phyloP scores from a whole-genome alignment of 2,113 vertebrate genomes.

The Rhinichthys klamathensis region DNA sequence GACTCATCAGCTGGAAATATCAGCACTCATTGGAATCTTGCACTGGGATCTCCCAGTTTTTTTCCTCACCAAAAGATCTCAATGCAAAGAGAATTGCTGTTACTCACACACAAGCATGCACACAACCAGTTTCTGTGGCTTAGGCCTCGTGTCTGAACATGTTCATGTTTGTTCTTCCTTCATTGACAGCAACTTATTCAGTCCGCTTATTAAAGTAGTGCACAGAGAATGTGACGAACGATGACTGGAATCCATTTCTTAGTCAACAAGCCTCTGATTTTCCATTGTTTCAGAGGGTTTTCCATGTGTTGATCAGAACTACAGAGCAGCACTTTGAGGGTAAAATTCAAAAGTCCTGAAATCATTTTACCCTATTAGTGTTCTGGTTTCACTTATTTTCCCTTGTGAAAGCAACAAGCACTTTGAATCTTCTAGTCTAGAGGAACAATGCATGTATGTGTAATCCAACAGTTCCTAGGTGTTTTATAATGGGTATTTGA shows the following conservation, averaged over 20 bases:
- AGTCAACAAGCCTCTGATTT: neutral
- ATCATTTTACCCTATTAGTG: neutral
- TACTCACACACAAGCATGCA: neutral
- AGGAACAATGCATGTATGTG: neutral
- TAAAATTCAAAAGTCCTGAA: neutral
- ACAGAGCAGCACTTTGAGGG: neutral
- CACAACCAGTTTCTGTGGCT: neutral
- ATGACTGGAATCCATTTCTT: neutral
- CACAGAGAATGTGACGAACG: neutral
- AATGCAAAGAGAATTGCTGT: neutral
- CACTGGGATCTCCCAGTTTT: neutral
- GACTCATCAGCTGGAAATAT: neutral
- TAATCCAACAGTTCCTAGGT: neutral
- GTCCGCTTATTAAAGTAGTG: neutral
- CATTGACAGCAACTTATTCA: neutral
- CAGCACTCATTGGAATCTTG: neutral
- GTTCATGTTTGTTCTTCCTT: neutral
- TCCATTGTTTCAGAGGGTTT: constrained; percentile 15
- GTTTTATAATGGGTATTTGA: neutral
- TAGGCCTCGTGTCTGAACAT: neutral
- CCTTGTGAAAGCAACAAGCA: neutral
- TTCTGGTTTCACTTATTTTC: constrained; percentile 16
- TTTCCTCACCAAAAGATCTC: neutral
- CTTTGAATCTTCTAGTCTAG: neutral
- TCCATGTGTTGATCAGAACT: neutral